Evolutionary conservation across 1,140 invertebrate species (phyloP).

Genomic region (Drosophila sucinea): DNA sequence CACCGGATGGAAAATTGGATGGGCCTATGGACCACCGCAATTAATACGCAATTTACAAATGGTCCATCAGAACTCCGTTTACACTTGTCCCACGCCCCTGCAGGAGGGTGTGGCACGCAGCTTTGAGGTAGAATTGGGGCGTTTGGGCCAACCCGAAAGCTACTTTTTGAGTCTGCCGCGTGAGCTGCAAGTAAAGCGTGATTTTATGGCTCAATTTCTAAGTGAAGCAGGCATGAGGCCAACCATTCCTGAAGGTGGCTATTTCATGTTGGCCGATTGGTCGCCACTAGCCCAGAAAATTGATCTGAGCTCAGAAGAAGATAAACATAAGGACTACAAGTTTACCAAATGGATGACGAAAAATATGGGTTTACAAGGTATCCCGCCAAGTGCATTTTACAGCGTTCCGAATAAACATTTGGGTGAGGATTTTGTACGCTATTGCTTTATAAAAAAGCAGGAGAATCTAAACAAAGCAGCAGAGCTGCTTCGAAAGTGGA

Average conservation of each 20-base stretch:
- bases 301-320: conserved; percentile 87
- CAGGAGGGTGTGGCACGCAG: conserved; percentile 96
- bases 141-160: conserved; percentile 90
- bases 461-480: conserved; percentile 89
- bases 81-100: conserved; percentile 93
- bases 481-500: conserved; percentile 87
- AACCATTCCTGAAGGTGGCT: conserved; percentile 97
- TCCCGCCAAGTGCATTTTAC: conserved; percentile 98
- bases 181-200: conserved; percentile 93
- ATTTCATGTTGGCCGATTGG: conserved; percentile 98
- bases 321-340: conserved; percentile 92
- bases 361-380: conserved; percentile 95
- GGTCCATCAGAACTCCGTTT: conserved; percentile 97
- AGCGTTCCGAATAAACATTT: conserved; percentile 91
- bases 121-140: conserved; percentile 93
- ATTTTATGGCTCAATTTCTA: conserved; percentile 92
- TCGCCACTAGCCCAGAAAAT: conserved; percentile 87
- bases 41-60: conserved; percentile 92
- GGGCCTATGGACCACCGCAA: conserved; percentile 94
- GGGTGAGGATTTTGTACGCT: conserved; percentile 94
- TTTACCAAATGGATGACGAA: conserved; percentile 98
- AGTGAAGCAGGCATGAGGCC: conserved; percentile 93
- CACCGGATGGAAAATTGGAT: conserved; percentile 99
- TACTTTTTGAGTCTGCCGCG: conserved; percentile 92
- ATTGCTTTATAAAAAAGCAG: conserved; percentile 97